Percentiles rank a stretch among this genome's conserved stretches.
These are phyloP conservation scores for Eufriesea mexicana DNA, from an alignment of 1,140 invertebrate species.

Conservation along the genomic window DNA sequence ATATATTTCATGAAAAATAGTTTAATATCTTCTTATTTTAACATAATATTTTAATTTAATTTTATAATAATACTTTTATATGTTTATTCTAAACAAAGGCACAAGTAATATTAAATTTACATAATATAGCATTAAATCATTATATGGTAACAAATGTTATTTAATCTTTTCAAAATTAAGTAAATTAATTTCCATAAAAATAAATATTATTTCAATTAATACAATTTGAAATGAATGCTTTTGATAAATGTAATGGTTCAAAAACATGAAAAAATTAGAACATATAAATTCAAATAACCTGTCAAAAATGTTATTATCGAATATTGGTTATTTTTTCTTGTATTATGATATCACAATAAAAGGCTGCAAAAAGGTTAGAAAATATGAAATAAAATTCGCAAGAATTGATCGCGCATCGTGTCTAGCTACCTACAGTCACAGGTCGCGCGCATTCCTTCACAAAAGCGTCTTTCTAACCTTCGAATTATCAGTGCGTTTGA, in stretches of 20 bases:
- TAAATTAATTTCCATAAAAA: no score
- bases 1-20: no score
- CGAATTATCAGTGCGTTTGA: conserved; percentile 50
- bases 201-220: no score
- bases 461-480: conserved; percentile 62
- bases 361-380: conserved; percentile 22
- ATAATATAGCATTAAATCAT: not conserved
- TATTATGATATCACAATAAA: conserved; percentile 24
- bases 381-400: conserved; percentile 74
- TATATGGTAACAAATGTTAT: not conserved
- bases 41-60: not conserved
- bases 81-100: not conserved
- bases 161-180: not conserved
- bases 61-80: no score
- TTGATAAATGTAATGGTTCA: not conserved
- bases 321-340: conserved; percentile 63
- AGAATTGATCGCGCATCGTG: conserved; percentile 72
- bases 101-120: no score
- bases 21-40: not conserved
- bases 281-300: no score
- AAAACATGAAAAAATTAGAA: no score
- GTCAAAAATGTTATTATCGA: conserved; percentile 22
- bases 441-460: conserved; percentile 70
- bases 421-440: conserved; percentile 15
- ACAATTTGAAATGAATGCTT: no score